Conservation (phyloP, 2,888 invertebrate species). For the Synanthedon myopaeformis region DNA sequence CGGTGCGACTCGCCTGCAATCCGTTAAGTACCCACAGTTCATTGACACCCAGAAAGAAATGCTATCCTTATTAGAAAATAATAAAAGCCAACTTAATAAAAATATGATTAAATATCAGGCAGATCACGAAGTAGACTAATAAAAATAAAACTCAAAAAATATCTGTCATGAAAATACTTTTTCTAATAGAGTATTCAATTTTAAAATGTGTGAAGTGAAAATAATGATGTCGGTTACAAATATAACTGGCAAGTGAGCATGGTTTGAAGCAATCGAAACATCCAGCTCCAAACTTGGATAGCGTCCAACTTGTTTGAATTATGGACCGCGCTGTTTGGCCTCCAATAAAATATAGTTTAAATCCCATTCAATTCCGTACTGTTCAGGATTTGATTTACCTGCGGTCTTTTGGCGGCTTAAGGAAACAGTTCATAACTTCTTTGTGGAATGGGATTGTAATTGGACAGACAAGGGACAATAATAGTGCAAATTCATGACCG, state of each 20-base stretch:
- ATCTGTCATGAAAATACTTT: too few species aligned
- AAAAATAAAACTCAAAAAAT: too few species aligned
- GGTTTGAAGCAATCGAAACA: constrained; percentile 25
- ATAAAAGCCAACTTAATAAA: too few species aligned
- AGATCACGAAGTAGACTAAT: too few species aligned
- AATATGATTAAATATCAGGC: too few species aligned
- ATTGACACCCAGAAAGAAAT: too few species aligned
- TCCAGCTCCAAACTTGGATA: constrained; percentile 24
- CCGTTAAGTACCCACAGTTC: too few species aligned
- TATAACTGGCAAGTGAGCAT: neutral
- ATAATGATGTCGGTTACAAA: neutral
- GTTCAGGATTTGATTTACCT: constrained; percentile 25
- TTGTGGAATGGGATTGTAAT: too few species aligned
- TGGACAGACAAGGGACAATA: too few species aligned
- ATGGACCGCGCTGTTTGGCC: constrained; percentile 17
- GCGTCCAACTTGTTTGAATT: constrained; percentile 31
- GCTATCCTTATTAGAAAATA: too few species aligned
- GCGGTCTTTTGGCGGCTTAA: constrained; percentile 6
- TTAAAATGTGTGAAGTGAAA: neutral
- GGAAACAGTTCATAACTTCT: neutral
- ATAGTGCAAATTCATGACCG: too few species aligned
- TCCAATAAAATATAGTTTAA: constrained; percentile 35
- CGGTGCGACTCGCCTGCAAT: neutral
- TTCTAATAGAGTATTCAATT: too few species aligned
- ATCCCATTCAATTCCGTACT: constrained; percentile 22